Evolutionary conservation across 2,113 vertebrate genomes (phyloP).

Genomic region (Colinus virginianus): DNA sequence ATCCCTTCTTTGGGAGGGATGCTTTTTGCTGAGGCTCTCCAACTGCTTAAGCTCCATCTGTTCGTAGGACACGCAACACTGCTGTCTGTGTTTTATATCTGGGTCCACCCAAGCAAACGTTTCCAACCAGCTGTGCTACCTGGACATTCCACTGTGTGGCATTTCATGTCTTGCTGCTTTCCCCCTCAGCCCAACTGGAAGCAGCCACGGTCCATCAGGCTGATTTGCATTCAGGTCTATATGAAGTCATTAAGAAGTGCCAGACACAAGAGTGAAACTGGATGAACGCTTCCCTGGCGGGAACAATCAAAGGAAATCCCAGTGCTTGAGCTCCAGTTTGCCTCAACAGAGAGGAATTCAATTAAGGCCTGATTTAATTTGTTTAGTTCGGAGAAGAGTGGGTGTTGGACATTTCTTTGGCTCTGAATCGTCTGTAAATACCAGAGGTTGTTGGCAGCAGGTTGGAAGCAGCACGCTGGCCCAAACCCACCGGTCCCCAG

Average conservation of each 20-base stretch:
- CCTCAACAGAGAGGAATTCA: slow-evolving; percentile 48
- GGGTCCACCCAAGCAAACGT: not conserved
- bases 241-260: not conserved
- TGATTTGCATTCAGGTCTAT: not conserved
- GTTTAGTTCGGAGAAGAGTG: not conserved
- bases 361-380: slow-evolving; percentile 30
- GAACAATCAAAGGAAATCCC: slow-evolving; percentile 68
- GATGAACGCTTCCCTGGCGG: not conserved
- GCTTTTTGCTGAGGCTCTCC: not conserved
- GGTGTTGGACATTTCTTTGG: slow-evolving; percentile 26
- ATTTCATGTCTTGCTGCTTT: not conserved
- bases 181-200: not conserved
- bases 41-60: not conserved
- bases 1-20: not conserved
- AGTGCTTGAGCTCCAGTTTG: not conserved
- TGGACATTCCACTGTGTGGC: rapidly evolving
- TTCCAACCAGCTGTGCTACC: not conserved
- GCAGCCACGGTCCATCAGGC: not conserved
- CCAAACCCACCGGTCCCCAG: not conserved
- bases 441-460: slow-evolving; percentile 14
- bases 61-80: not conserved
- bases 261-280: not conserved
- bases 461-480: not conserved
- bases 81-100: not conserved
- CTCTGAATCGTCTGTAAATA: slow-evolving; percentile 19